A percentile compares a stretch with the other conserved stretches of the same genome.
These are phyloP conservation scores for Mythimna ferrago DNA, from an alignment of 2,888 invertebrate species.

Conservation along the genomic window DNA sequence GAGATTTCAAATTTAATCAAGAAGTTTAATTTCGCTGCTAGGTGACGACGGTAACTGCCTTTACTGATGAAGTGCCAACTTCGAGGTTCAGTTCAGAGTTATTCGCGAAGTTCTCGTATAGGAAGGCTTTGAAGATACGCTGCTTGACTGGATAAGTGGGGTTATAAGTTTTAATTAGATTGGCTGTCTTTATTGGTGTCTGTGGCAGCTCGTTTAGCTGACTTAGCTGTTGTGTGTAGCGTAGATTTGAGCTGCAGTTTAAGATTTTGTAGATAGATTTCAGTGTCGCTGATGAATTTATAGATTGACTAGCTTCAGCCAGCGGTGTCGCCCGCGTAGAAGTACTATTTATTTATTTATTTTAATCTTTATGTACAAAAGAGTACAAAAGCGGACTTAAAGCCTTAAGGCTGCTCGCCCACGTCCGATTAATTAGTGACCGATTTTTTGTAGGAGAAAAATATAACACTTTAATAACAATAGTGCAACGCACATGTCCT, in stretches of 20 bases:
- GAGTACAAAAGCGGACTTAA: no score
- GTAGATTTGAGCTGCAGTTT: background rate
- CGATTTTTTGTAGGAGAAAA: no score
- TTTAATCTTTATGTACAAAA: no score
- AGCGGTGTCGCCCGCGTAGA: no score
- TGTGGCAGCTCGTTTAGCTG: constrained; percentile 14
- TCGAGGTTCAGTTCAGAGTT: constrained; percentile 40
- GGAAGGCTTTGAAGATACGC: constrained; percentile 35
- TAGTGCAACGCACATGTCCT: no score
- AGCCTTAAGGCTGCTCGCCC: no score
- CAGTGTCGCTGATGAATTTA: background rate
- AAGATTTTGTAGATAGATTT: background rate
- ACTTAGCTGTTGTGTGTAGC: background rate
- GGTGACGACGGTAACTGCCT: constrained; percentile 57
- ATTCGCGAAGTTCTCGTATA: constrained; percentile 42
- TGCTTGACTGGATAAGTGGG: constrained; percentile 23
- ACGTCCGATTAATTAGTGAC: no score
- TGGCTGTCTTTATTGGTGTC: constrained; percentile 35
- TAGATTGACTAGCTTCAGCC: no score
- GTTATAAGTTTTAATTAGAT: constrained; percentile 49
- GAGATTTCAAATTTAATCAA: constrained; percentile 72
- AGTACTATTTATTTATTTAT: no score
- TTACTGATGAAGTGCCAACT: constrained; percentile 60
- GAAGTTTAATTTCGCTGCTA: constrained; percentile 60
- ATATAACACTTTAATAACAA: no score